phyloP scores from a whole-genome alignment of 2,888 invertebrate genomes.

The Nephrotoma guestfalica region DNA sequence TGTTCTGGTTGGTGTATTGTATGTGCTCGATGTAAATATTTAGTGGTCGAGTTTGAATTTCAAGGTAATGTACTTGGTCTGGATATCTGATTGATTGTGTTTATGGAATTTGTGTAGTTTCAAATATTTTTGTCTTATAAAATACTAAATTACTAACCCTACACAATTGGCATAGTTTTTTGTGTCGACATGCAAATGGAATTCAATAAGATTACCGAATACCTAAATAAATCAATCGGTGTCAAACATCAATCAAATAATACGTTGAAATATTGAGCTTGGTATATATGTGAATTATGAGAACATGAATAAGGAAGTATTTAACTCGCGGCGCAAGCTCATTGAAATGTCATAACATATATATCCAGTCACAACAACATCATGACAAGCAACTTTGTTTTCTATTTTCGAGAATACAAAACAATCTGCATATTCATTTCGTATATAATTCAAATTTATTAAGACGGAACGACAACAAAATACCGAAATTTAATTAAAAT shows the following conservation, averaged over 20 bases:
- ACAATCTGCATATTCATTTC: not conserved
- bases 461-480: not conserved
- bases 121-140: not conserved
- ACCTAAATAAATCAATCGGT: not conserved
- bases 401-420: not conserved
- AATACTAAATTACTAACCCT: not conserved
- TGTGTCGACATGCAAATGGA: not conserved
- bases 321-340: not conserved
- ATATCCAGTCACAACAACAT: not conserved
- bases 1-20: not conserved
- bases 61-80: not conserved
- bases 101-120: not conserved
- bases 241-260: not conserved
- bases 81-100: not conserved
- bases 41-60: not conserved
- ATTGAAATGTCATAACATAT: not conserved
- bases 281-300: not conserved
- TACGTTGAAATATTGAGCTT: not conserved
- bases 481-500: not conserved
- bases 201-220: not conserved
- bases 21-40: not conserved
- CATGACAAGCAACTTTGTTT: not conserved
- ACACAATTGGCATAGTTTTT: not conserved
- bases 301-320: not conserved
- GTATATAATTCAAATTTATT: not conserved